These are phyloP conservation scores for Poeciliopsis turneri DNA, from an alignment of 2,797 vertebrate genomes.

Conservation along the genomic window DNA sequence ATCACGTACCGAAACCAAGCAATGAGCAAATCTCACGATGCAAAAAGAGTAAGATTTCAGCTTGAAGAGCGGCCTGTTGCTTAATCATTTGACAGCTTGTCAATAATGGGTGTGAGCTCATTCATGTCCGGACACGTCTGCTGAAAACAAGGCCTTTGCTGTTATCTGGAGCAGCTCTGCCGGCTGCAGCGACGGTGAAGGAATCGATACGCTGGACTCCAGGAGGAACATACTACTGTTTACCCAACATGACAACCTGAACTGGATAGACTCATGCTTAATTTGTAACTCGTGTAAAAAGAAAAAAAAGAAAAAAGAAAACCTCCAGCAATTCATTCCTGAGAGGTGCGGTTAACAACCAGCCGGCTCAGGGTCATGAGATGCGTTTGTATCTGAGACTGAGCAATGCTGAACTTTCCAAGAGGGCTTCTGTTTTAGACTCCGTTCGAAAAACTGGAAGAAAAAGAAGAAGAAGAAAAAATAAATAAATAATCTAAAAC, in stretches of 20 bases:
- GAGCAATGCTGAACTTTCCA: constrained; percentile 31
- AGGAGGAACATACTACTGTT: constrained; percentile 28
- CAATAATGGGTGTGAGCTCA: constrained; percentile 41
- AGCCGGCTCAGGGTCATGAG: background rate
- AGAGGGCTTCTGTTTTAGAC: constrained; percentile 27
- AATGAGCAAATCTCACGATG: background rate
- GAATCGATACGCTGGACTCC: constrained; percentile 52
- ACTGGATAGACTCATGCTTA: constrained; percentile 30
- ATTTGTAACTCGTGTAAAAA: constrained; percentile 44
- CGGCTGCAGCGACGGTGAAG: constrained; percentile 23
- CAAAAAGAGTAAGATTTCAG: constrained; percentile 8
- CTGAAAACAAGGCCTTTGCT: constrained; percentile 66
- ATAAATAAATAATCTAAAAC: constrained; percentile 8
- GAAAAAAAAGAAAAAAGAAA: too few relatives aligned
- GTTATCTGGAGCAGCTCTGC: constrained; percentile 50
- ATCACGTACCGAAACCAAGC: background rate
- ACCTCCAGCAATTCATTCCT: constrained; percentile 22
- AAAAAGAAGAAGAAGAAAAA: background rate
- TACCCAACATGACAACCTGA: constrained; percentile 15
- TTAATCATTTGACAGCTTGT: constrained; percentile 35
- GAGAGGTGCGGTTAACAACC: constrained; percentile 21
- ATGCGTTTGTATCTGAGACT: constrained; percentile 19
- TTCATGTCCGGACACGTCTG: constrained; percentile 64
- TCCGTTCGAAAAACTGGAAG: constrained; percentile 9
- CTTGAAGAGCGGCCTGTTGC: constrained; percentile 22